These are phyloP conservation scores for Corythoichthys haematopterus DNA, from an alignment of 2,113 vertebrate species.

Conservation along the genomic window DNA sequence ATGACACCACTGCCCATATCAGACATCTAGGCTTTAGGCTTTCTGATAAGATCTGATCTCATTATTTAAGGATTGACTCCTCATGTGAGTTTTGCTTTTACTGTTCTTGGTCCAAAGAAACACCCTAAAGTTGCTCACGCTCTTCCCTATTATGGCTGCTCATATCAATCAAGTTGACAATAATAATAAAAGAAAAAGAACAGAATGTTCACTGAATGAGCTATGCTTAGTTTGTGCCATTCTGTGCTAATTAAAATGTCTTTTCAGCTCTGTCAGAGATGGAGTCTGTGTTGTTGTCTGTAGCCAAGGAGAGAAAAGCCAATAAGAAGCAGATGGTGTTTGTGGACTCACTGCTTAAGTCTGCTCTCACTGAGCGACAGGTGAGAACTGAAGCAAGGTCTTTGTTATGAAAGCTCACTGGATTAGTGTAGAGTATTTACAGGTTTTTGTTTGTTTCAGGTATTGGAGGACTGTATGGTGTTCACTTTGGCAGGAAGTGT, in stretches of 20 bases:
- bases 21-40: too few species aligned
- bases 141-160: not conserved
- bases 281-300: constrained; percentile 82
- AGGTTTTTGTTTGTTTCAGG: constrained; percentile 57
- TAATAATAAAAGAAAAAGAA: not conserved
- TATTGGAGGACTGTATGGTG: constrained; percentile 95
- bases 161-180: not conserved
- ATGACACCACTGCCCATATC: too few species aligned
- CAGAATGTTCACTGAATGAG: not conserved
- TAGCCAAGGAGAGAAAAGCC: constrained; percentile 80
- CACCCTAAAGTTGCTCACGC: not conserved
- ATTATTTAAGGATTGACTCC: too few species aligned
- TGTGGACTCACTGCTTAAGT: constrained; percentile 83
- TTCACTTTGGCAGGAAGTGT: constrained; percentile 88
- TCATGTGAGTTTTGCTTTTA: too few species aligned
- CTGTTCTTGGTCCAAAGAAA: not conserved
- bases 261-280: constrained; percentile 81
- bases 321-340: constrained; percentile 73
- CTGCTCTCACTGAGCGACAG: constrained; percentile 85
- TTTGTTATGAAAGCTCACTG: not conserved
- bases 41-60: too few species aligned
- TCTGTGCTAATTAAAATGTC: not conserved
- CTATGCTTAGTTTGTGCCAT: not conserved
- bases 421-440: not conserved
- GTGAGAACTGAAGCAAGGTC: constrained; percentile 54